A percentile compares a stretch with the other conserved stretches of the same genome.
Conservation (phyloP, 2,888 invertebrate genomes). For the Leucophora obtusa region DNA sequence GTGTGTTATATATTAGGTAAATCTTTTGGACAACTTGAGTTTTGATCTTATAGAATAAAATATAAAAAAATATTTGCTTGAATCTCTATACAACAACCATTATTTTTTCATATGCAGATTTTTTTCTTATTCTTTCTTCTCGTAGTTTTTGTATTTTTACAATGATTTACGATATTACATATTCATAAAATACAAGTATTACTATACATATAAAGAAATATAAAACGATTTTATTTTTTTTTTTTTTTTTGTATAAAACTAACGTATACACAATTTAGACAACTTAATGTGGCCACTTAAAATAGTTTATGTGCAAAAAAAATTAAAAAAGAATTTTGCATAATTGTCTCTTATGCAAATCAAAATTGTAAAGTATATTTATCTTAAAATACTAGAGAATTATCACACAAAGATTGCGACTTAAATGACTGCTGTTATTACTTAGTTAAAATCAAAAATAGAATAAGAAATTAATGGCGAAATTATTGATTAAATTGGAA, state of each 20-base stretch:
- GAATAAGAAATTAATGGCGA: too few relatives aligned
- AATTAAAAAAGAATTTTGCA: neutral
- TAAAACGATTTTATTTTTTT: too few relatives aligned
- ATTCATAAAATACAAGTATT: constrained; percentile 57
- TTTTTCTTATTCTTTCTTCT: neutral
- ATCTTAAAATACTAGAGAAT: constrained; percentile 18
- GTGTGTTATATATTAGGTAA: constrained; percentile 26
- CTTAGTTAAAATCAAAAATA: too few relatives aligned
- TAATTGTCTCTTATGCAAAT: constrained; percentile 39
- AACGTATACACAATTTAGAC: constrained; percentile 49
- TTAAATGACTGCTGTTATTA: too few relatives aligned
- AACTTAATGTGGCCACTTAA: constrained; percentile 59
- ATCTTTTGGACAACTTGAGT: constrained; percentile 53
- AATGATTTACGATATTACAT: constrained; percentile 56
- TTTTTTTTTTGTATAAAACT: constrained; percentile 33
- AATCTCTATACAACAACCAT: constrained; percentile 39
- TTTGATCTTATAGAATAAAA: constrained; percentile 50
- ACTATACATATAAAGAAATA: constrained; percentile 5
- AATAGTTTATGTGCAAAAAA: constrained; percentile 47
- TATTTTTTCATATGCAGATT: constrained; percentile 55
- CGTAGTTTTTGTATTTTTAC: neutral
- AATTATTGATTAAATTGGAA: too few relatives aligned
- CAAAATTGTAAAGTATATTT: constrained; percentile 48
- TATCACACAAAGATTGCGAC: neutral
- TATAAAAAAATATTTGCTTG: constrained; percentile 14